These are phyloP conservation scores for Psittacula derbiana DNA, from an alignment of 2,797 vertebrate genomes.

Conservation along the genomic window DNA sequence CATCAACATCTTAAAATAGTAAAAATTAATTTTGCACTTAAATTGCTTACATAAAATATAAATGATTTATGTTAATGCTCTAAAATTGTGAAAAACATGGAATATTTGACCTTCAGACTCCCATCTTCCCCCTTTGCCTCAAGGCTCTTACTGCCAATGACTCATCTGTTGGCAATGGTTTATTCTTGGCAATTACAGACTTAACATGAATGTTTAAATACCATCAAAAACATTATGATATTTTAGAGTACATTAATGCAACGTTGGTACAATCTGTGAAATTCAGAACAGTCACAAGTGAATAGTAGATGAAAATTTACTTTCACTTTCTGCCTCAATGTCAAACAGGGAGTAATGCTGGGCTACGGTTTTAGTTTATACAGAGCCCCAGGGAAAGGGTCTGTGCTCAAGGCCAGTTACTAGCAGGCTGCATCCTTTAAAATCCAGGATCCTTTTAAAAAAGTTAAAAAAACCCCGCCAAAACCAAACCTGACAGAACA, in stretches of 20 bases:
- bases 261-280: constrained; percentile 23
- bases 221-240: constrained; percentile 60
- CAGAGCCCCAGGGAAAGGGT: not conserved
- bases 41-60: constrained; percentile 66
- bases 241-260: constrained; percentile 26
- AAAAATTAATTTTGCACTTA: constrained; percentile 61
- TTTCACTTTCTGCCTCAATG: not conserved
- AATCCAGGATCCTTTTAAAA: not conserved
- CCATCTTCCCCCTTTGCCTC: constrained; percentile 7
- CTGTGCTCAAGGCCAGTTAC: not conserved
- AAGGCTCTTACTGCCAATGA: constrained; percentile 49
- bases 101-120: constrained; percentile 51
- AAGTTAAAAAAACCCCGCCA: not conserved
- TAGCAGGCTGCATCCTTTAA: not conserved
- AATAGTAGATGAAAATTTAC: not conserved
- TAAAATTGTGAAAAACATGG: constrained; percentile 28
- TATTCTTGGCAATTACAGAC: constrained; percentile 57
- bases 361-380: not conserved
- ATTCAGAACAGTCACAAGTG: not conserved
- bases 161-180: constrained; percentile 46
- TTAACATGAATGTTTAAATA: constrained; percentile 64
- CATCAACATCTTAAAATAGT: constrained; percentile 64
- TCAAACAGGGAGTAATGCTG: not conserved
- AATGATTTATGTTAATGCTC: constrained; percentile 48
- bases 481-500: not conserved